Conservation (phyloP, 2,797 vertebrate species). For the Lacerta agilis region DNA sequence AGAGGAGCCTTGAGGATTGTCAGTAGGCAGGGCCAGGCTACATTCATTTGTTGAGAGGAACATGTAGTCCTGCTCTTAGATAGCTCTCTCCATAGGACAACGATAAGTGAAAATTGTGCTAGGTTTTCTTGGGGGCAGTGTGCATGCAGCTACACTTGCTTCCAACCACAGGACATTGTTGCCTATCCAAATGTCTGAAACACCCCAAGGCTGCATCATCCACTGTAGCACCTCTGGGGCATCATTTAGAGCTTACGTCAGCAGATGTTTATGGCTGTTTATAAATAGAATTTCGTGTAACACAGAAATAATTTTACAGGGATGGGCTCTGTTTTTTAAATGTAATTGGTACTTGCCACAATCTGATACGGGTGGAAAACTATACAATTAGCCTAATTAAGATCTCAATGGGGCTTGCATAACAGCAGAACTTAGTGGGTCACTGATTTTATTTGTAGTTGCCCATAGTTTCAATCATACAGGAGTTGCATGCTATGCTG, state of each 20-base stretch:
- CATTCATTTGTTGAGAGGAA: not conserved
- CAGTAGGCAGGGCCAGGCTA: not conserved
- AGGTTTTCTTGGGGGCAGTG: not conserved
- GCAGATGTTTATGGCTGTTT: not conserved
- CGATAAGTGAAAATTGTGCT: not conserved
- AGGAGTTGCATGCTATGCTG: not conserved
- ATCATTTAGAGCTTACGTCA: not conserved
- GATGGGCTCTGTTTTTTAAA: too few species aligned
- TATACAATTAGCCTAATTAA: not conserved
- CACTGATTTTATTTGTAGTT: not conserved
- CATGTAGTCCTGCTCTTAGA: not conserved
- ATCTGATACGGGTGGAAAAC: not conserved
- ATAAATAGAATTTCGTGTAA: not conserved
- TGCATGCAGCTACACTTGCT: not conserved
- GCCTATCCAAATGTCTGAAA: not conserved
- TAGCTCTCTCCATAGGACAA: not conserved
- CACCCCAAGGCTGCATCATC: not conserved
- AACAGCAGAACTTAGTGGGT: not conserved
- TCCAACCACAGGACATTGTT: not conserved
- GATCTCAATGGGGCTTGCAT: not conserved
- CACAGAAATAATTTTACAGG: not conserved
- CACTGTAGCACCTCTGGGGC: not conserved
- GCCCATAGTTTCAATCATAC: not conserved
- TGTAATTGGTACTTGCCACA: not conserved
- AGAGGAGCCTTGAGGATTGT: not conserved